Conservation (phyloP, 1,140 invertebrate species). For the Caerostris extrusa region DNA sequence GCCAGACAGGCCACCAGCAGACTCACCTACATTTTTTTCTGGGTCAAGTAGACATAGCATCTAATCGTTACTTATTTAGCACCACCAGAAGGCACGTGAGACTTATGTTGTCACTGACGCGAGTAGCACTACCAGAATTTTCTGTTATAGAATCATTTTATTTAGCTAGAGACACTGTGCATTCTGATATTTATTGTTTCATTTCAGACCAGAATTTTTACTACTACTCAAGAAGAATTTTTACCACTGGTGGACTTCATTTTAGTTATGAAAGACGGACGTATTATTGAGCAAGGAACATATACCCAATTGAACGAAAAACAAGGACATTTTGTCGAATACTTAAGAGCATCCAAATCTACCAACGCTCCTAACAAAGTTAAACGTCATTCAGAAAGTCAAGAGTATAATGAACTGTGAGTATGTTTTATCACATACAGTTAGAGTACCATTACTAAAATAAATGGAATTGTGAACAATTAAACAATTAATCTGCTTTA, state of each 20-base stretch:
- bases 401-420: not conserved
- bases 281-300: conserved; percentile 81
- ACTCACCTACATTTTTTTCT: too few species aligned
- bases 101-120: too few species aligned
- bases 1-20: too few species aligned
- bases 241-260: conserved; percentile 82
- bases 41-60: too few species aligned
- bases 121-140: too few species aligned
- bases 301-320: conserved; percentile 67
- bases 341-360: not conserved
- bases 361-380: not conserved
- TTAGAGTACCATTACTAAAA: too few species aligned
- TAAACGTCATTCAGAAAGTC: not conserved
- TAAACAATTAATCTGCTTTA: not conserved
- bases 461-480: too few species aligned
- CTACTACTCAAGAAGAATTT: conserved; percentile 82
- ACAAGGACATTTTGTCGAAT: conserved; percentile 58
- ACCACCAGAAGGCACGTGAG: too few species aligned
- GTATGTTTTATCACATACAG: not conserved
- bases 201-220: conserved; percentile 81
- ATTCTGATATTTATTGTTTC: not conserved
- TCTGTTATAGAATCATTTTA: too few species aligned
- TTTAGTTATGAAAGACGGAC: conserved; percentile 81
- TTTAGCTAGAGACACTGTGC: too few species aligned
- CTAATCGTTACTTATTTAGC: too few species aligned